Evolutionary conservation across 2,888 invertebrate genomes (phyloP).

Genomic region (Cheilosia impressa): DNA sequence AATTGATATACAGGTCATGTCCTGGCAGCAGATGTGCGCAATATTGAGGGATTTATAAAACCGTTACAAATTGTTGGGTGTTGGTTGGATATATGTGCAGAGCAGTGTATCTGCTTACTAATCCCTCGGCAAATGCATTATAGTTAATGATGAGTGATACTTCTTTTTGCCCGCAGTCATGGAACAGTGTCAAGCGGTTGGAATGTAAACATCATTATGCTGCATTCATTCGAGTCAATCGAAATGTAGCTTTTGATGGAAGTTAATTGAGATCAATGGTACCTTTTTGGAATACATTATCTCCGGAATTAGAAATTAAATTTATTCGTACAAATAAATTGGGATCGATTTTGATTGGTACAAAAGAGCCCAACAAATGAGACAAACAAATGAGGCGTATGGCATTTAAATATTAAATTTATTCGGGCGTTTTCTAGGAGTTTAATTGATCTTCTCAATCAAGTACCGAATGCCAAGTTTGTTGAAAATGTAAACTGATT

Average conservation of each 20-base stretch:
- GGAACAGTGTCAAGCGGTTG: slow-evolving; percentile 26
- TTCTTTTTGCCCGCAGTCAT: neutral
- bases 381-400: neutral
- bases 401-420: too few relatives aligned
- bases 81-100: too few relatives aligned
- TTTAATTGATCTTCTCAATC: too few relatives aligned
- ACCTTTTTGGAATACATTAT: neutral
- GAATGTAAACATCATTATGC: slow-evolving; percentile 11
- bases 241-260: slow-evolving; percentile 32
- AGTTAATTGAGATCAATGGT: slow-evolving; percentile 35
- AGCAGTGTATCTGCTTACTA: neutral
- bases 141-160: neutral
- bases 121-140: slow-evolving; percentile 17
- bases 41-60: slow-evolving; percentile 25
- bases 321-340: neutral
- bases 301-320: neutral
- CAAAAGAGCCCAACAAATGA: neutral
- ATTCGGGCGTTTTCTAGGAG: too few relatives aligned
- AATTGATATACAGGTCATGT: slow-evolving; percentile 14
- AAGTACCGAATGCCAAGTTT: too few relatives aligned
- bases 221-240: slow-evolving; percentile 41
- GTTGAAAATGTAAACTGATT: too few relatives aligned
- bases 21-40: neutral
- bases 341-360: neutral
- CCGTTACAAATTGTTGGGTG: slow-evolving; percentile 15